These are phyloP conservation scores for Tapera naevia DNA, from an alignment of 2,797 vertebrate species.

Conservation along the genomic window DNA sequence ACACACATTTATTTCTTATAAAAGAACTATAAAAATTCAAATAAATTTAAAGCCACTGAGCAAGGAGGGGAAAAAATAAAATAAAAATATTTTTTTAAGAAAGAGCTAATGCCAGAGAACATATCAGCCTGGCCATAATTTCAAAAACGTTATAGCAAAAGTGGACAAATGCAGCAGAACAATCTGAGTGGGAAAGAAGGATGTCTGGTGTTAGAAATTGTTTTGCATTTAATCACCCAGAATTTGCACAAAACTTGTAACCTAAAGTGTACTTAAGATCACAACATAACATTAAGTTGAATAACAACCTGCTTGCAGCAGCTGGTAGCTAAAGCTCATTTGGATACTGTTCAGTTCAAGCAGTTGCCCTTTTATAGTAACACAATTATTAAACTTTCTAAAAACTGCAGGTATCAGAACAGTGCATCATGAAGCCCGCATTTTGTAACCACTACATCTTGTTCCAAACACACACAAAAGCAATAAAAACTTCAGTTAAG, in stretches of 20 bases:
- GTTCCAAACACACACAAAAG: not conserved
- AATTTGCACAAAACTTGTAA: not conserved
- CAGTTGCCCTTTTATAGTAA: not conserved
- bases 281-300: not conserved
- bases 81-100: no score
- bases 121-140: not conserved
- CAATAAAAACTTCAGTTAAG: not conserved
- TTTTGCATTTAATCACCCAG: not conserved
- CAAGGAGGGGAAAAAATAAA: no score
- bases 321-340: not conserved
- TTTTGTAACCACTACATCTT: not conserved
- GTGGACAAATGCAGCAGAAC: not conserved
- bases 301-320: not conserved
- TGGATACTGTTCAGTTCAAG: not conserved
- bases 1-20: not conserved
- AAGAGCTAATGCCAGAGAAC: not conserved
- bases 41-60: not conserved
- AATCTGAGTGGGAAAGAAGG: not conserved
- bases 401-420: not conserved
- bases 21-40: not conserved
- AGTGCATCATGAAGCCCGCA: not conserved
- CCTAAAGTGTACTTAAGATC: not conserved
- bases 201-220: not conserved
- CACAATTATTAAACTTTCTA: not conserved
- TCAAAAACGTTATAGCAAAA: not conserved